Conservation (phyloP, 2,888 invertebrate genomes). For the Xanthorhoe designata region DNA sequence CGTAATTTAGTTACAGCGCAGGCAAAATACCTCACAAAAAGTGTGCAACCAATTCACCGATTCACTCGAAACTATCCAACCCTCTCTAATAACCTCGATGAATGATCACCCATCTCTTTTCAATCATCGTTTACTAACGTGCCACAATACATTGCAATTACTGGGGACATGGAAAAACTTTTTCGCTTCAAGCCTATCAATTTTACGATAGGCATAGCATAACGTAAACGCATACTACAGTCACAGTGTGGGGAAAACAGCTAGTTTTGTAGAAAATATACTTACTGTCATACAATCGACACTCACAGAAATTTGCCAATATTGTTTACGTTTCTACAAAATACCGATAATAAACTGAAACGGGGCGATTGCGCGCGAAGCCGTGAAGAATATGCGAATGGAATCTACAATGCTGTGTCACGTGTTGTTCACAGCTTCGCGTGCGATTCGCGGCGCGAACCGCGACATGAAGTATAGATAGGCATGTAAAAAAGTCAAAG, state of each 20-base stretch:
- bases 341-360: too few species aligned
- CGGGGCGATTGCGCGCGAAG: too few species aligned
- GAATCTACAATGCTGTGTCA: too few species aligned
- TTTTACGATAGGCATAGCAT: conserved; percentile 45
- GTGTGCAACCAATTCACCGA: background rate
- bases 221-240: conserved; percentile 37
- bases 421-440: too few species aligned
- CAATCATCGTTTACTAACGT: conserved; percentile 22
- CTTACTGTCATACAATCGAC: too few species aligned
- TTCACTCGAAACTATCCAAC: background rate
- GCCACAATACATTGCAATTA: conserved; percentile 20
- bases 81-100: background rate
- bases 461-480: too few species aligned
- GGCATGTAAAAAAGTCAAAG: too few species aligned
- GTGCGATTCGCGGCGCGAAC: too few species aligned
- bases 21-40: background rate
- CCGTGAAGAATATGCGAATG: too few species aligned
- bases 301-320: too few species aligned
- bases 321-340: too few species aligned
- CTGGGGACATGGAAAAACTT: conserved; percentile 44
- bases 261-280: background rate
- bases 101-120: conserved; percentile 14
- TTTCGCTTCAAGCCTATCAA: conserved; percentile 43
- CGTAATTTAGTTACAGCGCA: background rate
- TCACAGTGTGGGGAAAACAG: conserved; percentile 9